phyloP scores from a whole-genome alignment of 2,797 vertebrate species.

The Oceanodroma leucorhoa region DNA sequence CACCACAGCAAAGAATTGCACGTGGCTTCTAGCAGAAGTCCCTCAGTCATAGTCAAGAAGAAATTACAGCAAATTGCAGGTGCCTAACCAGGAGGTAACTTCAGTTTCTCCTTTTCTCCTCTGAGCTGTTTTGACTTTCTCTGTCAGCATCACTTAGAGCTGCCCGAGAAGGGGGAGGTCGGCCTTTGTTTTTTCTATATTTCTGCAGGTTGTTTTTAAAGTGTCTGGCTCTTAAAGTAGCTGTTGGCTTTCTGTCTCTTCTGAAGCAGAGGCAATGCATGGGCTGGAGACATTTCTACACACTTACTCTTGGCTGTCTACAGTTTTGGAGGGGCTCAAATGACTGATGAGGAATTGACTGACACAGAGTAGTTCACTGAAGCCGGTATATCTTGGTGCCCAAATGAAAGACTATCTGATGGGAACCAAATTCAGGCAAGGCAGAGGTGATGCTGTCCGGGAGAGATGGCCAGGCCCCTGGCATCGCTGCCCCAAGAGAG shows the following conservation, averaged over 20 bases:
- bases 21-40: not conserved
- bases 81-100: not conserved
- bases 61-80: not conserved
- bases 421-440: not conserved
- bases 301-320: not conserved
- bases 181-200: not conserved
- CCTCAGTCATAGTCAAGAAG: not conserved
- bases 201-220: not conserved
- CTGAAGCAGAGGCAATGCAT: not conserved
- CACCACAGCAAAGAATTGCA: not conserved
- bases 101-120: not conserved
- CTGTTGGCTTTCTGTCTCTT: not conserved
- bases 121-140: not conserved
- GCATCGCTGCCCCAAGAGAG: not conserved
- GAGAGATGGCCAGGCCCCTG: not conserved
- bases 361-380: not conserved
- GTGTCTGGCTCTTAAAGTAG: not conserved
- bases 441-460: not conserved
- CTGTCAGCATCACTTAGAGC: not conserved
- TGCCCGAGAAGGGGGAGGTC: accelerated
- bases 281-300: not conserved
- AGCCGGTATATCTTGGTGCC: not conserved
- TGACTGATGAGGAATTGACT: not conserved
- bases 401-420: not conserved
- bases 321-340: not conserved